Base-by-base conservation (phyloP, 2,113 vertebrate species). In the Emydocephalus ijimae region DNA sequence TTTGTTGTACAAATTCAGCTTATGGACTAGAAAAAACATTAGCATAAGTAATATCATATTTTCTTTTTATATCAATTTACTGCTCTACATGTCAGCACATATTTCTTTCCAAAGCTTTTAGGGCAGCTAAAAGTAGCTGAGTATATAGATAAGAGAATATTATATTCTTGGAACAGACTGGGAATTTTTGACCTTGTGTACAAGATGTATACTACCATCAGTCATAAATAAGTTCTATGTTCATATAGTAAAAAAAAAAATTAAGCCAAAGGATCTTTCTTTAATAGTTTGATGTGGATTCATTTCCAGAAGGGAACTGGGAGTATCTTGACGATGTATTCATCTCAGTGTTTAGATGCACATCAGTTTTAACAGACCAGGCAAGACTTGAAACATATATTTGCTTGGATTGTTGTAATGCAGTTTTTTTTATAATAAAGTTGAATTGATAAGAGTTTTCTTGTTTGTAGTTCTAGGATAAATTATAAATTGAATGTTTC, bases 61-160 rank as follows among this genome's bases (percentile, higher is more conserved):
- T 91, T 24, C 81, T 43, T 91, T 54, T 55, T 91, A 26, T 85
- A 85, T 34, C 50, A 45, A 55, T 69, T 91, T 85, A 91, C 54
- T 91, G 52, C 54, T 55, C 81, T 91, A 61, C 3, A 20, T 87
- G 24, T 61, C 55, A 91, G 39, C 55, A 87, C 39, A 87, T 87
- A 59, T 45, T 91, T 87, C 26, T 91, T 26, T 55, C 14, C 85
- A 91, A 59, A 59, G 56, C 34, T 87, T 59, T 86, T 91, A 91
- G 64, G 81, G 54, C 15, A n/a, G 81, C 90, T 86, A 91, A 85
- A 91, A 87, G 81, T 59, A 59, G 39, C 85, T 86, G 48, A 91
- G 90, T 57, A 87, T 87, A 87, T n/a, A 91, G 24, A 87, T 59
- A 87, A 91, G 24, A 91, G 85, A 45, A 52, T 91, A 48, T 87